Base-by-base conservation (phyloP, 2,797 vertebrate genomes). In the Syndactyla subalaris region DNA sequence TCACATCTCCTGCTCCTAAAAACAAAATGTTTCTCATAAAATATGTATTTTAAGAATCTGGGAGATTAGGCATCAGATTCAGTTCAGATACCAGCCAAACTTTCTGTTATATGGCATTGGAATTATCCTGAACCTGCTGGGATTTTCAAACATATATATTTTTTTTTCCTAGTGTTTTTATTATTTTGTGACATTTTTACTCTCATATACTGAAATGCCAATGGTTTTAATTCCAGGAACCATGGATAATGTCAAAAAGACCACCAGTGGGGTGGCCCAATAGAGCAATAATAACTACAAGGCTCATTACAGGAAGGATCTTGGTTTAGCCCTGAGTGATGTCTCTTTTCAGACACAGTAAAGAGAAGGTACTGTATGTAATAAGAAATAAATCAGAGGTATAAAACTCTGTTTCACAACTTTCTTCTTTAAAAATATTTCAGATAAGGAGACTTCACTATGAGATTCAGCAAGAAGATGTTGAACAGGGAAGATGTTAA, bases 241-340 rank as follows among this genome's bases (percentile, higher is more conserved):
- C 93, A 1, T 98, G 97, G 97, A 92, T 96, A 78, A 76, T 85
- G 10, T 74, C 94, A 38, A 96, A 65, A 88, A 97, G 94, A 74
- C 96, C 94, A 70, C 97, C 96, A 26, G 30, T n/a, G 48, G 95
- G 85, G 18, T 98, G 96, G 97, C 97, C 98, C 1, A 67, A 96
- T 55, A 93, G 94, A 94, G 97, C 97, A 45, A 73, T 97, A 71
- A 93, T 97, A 96, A 97, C 85, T 98, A 96, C 92, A 91, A 91
- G 66, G 93, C 95, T 51, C 76, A 80, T 46, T 97, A 97, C 30
- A 78, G 78, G 66, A 76, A 95, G 57, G 91, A 94, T 77, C 92
- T 96, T 72, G 88, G 66, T 46, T 96, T 97, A 83, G 94, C 94
- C 46, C 89, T 98, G 51, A 89, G 94, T 39, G 92, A 96, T 86